A percentile compares a stretch with the other conserved stretches of the same genome.
These are phyloP conservation scores for Mycetomoellerius zeteki DNA, from an alignment of 1,140 invertebrate species.

Conservation along the genomic window DNA sequence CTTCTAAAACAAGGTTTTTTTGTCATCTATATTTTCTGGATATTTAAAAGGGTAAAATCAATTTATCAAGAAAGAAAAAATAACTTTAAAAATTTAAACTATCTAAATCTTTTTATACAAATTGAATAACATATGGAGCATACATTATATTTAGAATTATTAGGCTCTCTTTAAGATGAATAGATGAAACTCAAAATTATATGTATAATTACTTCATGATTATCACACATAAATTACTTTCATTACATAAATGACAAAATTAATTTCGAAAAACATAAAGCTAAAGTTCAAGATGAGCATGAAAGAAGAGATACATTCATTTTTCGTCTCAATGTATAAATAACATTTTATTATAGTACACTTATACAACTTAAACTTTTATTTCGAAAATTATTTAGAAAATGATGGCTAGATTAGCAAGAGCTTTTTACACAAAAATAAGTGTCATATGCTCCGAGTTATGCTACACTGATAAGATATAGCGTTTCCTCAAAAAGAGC, in stretches of 20 bases:
- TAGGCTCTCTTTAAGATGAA: background rate
- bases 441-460: background rate
- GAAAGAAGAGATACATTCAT: background rate
- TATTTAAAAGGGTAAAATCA: too few species aligned
- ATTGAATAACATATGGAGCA: background rate
- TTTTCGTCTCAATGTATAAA: background rate
- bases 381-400: background rate
- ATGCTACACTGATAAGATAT: conserved; percentile 1
- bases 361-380: background rate
- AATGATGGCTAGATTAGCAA: background rate
- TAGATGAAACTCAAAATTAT: background rate
- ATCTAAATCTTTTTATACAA: background rate
- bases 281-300: background rate
- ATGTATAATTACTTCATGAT: background rate
- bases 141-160: background rate
- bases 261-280: background rate
- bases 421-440: conserved; percentile 17
- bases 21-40: background rate
- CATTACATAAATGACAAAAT: background rate
- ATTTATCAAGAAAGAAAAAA: too few species aligned
- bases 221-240: too few species aligned
- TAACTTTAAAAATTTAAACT: background rate
- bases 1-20: too few species aligned
- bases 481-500: conserved; percentile 26
- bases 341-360: conserved; percentile 1